A percentile compares a stretch with the other conserved stretches of the same genome.
phyloP scores from a whole-genome alignment of 2,113 vertebrate genomes.

The Capreolus pygargus region DNA sequence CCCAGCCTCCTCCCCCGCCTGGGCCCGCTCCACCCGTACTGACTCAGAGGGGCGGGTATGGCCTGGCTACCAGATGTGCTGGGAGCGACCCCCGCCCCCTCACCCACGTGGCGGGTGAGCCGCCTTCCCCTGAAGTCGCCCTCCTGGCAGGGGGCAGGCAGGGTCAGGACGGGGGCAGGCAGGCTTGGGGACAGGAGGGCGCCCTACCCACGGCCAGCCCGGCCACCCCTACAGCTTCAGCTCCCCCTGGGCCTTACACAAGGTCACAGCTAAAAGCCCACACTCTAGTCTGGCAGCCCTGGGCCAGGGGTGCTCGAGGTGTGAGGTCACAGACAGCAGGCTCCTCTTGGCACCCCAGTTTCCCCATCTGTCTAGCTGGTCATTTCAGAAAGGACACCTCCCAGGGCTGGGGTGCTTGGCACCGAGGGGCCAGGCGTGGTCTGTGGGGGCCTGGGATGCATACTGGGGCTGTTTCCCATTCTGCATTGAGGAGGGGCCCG shows the following conservation, averaged over 20 bases:
- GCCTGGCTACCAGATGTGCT: constrained; percentile 56
- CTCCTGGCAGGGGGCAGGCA: neutral
- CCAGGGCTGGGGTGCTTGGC: neutral
- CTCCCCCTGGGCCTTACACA: neutral
- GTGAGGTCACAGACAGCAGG: neutral
- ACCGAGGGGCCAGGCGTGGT: neutral
- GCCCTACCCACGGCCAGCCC: neutral
- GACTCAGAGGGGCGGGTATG: neutral
- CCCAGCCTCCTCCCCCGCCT: neutral
- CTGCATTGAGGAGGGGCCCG: neutral
- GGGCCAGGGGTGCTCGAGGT: neutral
- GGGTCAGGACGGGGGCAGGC: constrained; percentile 17
- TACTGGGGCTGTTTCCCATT: neutral
- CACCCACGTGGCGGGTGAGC: neutral
- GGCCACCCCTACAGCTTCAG: neutral
- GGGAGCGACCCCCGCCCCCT: neutral
- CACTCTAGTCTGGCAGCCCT: neutral
- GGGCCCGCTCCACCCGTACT: neutral
- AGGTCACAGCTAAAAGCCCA: constrained; percentile 13
- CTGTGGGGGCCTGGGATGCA: neutral
- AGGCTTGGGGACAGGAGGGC: neutral
- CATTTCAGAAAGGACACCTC: neutral
- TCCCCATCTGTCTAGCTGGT: neutral
- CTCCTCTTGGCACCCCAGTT: neutral
- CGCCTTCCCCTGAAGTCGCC: neutral